Evolutionary conservation across 2,113 vertebrate species (phyloP), one percentile per base, ranked within the genome.

Genomic region (Phylloscopus trochiloides): DNA sequence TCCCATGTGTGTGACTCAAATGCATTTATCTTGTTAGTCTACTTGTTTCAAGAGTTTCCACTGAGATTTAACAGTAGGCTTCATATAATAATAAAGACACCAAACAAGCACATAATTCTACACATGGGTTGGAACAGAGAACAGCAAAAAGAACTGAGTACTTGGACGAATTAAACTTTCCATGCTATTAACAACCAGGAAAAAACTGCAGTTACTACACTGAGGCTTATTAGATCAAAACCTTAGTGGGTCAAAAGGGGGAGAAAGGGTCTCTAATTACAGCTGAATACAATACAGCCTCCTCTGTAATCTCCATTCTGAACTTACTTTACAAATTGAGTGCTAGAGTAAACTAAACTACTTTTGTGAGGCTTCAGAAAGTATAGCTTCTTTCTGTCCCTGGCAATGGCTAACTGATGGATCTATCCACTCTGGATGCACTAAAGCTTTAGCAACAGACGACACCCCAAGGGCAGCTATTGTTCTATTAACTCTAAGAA

Each of bases 271-370:
- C 62, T 82, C 58, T 89, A 67, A 52, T 68, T 86, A 62, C 26
- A 47, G 38, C 32, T 54, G 62, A 90, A 85, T 66, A 85, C 66
- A 94, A 78, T 66, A 61, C 22, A 88, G 57, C 17, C 45, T 88
- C 58, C 63, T 54, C 74, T 66, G 50, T 22, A 82, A 79, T 54
- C 77, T 88, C 50, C 34, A 28, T 22, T 82, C 57, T 79, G 21
- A 89, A 73, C 66, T 71, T 32, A 68, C 32, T 90, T 93, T 55
- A 86, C 62, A 92, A 88, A 90, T 51, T 10, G 11, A 50, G 58
- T 66, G 62, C 62, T 91, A 72, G 86, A 89, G 76, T 87, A 89
- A 95, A 96, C 76, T 25, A 47, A 96, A 63, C 10, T 74, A 48
- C 21, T 86, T 73, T 31, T 71, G 66, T 25, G 43, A 86, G 45